Percentiles rank a stretch among this genome's conserved stretches.
These are phyloP conservation scores for Trilocha varians DNA, from an alignment of 2,888 invertebrate genomes.

Conservation along the genomic window DNA sequence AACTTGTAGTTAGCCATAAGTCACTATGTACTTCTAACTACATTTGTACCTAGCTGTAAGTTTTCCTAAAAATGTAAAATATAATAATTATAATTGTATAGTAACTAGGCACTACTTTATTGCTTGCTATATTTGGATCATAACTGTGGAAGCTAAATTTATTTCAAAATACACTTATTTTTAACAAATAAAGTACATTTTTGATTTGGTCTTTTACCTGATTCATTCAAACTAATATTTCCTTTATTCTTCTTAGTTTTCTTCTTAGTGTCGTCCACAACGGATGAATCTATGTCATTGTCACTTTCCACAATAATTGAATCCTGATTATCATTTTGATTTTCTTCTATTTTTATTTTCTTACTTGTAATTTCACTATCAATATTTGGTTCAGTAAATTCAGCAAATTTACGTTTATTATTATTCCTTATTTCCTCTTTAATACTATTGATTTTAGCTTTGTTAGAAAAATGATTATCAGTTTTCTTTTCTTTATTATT, in stretches of 20 bases:
- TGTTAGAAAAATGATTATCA: conserved; percentile 4
- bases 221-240: conserved; percentile 52
- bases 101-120: too few relatives aligned
- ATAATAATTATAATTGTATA: too few relatives aligned
- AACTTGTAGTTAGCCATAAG: too few relatives aligned
- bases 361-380: conserved; percentile 15
- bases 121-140: too few relatives aligned
- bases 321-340: conserved; percentile 3
- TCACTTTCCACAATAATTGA: conserved; percentile 8
- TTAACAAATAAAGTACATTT: not conserved
- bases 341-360: conserved; percentile 14
- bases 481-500: conserved; percentile 9
- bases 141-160: too few relatives aligned
- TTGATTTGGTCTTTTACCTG: conserved; percentile 30
- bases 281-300: conserved; percentile 14
- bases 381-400: conserved; percentile 33
- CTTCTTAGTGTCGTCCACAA: conserved; percentile 14
- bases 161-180: too few relatives aligned
- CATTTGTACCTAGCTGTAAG: too few relatives aligned
- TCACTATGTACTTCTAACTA: too few relatives aligned
- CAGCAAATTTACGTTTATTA: conserved; percentile 36
- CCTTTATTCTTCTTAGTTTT: conserved; percentile 23
- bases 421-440: conserved; percentile 26
- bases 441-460: conserved; percentile 12
- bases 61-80: too few relatives aligned